These are phyloP conservation scores for Drosophila kanekoi DNA, from an alignment of 2,888 invertebrate species.

Conservation along the genomic window DNA sequence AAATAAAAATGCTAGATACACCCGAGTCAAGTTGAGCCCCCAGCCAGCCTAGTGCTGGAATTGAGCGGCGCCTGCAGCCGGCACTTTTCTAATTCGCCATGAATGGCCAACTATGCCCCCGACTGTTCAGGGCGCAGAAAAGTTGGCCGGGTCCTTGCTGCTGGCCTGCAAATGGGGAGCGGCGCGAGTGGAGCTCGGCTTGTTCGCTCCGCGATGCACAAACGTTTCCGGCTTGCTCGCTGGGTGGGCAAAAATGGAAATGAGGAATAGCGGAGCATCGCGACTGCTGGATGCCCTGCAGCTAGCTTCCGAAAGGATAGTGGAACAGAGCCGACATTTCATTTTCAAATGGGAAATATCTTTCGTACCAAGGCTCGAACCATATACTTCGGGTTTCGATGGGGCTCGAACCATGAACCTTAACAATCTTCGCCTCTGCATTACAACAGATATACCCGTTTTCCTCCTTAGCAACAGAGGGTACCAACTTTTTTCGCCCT, in stretches of 20 bases:
- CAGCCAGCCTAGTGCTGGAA: slow-evolving; percentile 29
- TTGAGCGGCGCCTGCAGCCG: slow-evolving; percentile 74
- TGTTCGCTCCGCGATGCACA: slow-evolving; percentile 41
- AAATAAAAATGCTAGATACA: slow-evolving; percentile 54
- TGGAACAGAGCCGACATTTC: no score
- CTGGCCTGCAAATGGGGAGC: neutral
- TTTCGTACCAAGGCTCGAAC: no score
- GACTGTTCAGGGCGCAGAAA: slow-evolving; percentile 19
- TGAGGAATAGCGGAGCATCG: neutral
- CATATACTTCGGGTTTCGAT: no score
- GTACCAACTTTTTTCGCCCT: neutral
- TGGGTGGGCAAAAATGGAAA: neutral
- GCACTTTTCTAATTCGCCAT: slow-evolving; percentile 72
- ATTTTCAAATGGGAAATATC: no score
- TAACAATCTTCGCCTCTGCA: neutral
- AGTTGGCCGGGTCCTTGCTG: slow-evolving; percentile 15
- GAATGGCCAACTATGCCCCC: slow-evolving; percentile 48
- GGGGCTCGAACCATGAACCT: no score
- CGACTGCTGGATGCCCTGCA: slow-evolving; percentile 1
- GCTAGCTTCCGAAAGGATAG: no score
- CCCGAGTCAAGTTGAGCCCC: slow-evolving; percentile 29
- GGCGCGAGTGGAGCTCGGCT: neutral
- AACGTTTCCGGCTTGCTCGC: slow-evolving; percentile 46
- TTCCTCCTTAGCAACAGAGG: neutral
- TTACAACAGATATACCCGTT: slow-evolving; percentile 6